Conservation (phyloP, 2,113 vertebrate genomes). For the Riparia riparia region DNA sequence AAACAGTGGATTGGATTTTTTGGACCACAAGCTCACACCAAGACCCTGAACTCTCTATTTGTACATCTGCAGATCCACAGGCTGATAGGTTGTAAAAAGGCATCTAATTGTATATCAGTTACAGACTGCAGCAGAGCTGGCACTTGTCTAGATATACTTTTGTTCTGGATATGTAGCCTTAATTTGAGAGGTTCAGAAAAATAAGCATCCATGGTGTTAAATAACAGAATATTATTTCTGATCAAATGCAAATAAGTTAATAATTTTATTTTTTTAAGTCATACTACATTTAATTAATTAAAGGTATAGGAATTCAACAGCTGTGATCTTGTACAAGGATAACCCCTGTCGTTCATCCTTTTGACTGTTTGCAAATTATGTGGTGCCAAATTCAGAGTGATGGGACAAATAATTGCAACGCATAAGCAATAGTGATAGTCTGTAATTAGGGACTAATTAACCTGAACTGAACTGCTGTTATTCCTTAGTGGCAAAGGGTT, state of each 20-base stretch:
- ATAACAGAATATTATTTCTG: neutral
- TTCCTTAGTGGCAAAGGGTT: slow-evolving; percentile 38
- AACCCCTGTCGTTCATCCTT: neutral
- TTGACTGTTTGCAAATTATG: neutral
- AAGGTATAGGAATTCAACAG: neutral
- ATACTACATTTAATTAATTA: neutral
- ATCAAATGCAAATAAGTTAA: neutral
- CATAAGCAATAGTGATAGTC: slow-evolving; percentile 21
- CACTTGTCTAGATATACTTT: neutral
- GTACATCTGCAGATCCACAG: neutral
- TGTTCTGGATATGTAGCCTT: neutral
- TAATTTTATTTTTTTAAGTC: neutral
- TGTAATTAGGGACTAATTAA: slow-evolving; percentile 70
- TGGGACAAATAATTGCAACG: slow-evolving; percentile 29
- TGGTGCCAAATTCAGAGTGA: neutral
- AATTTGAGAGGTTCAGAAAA: neutral
- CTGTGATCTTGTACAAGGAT: neutral
- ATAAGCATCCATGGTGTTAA: neutral
- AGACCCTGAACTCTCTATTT: neutral
- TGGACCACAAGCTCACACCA: neutral
- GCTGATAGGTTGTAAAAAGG: neutral
- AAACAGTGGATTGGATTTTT: neutral
- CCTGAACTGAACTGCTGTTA: slow-evolving; percentile 32
- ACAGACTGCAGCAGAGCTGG: neutral
- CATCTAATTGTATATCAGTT: neutral